Base-by-base conservation (phyloP, 2,797 vertebrate genomes). In the Hybognathus amarus region DNA sequence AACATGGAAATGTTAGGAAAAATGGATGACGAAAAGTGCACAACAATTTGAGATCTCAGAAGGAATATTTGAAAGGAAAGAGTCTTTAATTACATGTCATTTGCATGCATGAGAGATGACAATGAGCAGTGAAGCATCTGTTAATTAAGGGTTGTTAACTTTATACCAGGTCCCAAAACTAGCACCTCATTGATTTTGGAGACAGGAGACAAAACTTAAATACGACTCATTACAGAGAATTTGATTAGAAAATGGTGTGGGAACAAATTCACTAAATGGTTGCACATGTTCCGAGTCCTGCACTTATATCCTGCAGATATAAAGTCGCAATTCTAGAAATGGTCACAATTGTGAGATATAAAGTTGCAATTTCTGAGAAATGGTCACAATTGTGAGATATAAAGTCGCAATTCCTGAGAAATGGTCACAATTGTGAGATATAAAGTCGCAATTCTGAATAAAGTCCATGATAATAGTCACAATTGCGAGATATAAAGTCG, bases 1-100 rank as follows among this genome's bases (percentile, higher is more conserved):
- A 86, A 17, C 59, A 45, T n/a, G 74, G 56, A 83, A 45, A 30
- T 50, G 85, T 87, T 82, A 88, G 79, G 63, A 22, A 38, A 79
- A 77, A 83, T 59, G 68, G 73, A 67, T 27, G 66, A 70, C 45
- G 79, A 47, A 79, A 73, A 59, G 42, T 45, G 30, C 10, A 67
- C 20, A 56, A 54, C 18, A n/a, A 15, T 70, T 63, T 77, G 12
- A 77, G n/a, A 74, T 74, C 33, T 63, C 56, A 13, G 56, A 64
- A 52, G 22, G 20, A 50, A 20, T 30, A 20, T 42, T 59, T 30
- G n/a, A 61, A 70, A 71, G 27, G 24, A 69, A 69, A 69, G 69
- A 64, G 40, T 33, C 42, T 74, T 6, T n/a, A 36, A 27, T 73
- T 81, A 61, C 24, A 45, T 45, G 40, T 50, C 27, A 33, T 30